These are phyloP conservation scores for Tiliacea citrago DNA, from an alignment of 2,888 invertebrate species.

Conservation along the genomic window DNA sequence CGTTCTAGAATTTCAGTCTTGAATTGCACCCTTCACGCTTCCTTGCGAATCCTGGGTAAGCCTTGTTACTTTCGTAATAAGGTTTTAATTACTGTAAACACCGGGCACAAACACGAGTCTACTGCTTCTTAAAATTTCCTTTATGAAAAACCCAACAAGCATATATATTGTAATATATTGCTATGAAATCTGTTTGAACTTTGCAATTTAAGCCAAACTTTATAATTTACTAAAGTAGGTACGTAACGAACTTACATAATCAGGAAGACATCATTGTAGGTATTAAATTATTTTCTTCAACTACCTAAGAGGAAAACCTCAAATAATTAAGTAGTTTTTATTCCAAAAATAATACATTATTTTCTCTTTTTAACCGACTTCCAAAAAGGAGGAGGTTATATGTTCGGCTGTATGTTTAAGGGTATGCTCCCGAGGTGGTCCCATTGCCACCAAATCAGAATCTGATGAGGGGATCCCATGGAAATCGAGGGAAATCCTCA, in stretches of 20 bases:
- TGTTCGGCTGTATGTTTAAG: no score
- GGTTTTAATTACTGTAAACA: not conserved
- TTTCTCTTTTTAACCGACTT: no score
- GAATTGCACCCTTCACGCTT: slow-evolving; percentile 2
- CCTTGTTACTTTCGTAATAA: not conserved
- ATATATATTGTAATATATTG: not conserved
- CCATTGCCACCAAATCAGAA: no score
- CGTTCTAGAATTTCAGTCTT: not conserved
- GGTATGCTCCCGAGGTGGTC: no score
- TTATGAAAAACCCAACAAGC: not conserved
- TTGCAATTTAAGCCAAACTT: not conserved
- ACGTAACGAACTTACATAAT: not conserved
- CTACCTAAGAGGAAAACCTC: no score
- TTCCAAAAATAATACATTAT: not conserved
- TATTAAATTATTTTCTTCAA: not conserved
- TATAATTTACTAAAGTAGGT: no score
- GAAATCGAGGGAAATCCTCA: no score
- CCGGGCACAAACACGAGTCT: no score
- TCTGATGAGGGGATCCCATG: no score
- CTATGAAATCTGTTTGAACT: not conserved
- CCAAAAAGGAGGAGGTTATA: no score
- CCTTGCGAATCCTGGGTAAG: not conserved
- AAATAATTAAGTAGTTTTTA: not conserved
- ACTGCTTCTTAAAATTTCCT: no score
- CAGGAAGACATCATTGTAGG: not conserved